phyloP scores from a whole-genome alignment of 2,113 vertebrate genomes.

The Ochotona princeps region DNA sequence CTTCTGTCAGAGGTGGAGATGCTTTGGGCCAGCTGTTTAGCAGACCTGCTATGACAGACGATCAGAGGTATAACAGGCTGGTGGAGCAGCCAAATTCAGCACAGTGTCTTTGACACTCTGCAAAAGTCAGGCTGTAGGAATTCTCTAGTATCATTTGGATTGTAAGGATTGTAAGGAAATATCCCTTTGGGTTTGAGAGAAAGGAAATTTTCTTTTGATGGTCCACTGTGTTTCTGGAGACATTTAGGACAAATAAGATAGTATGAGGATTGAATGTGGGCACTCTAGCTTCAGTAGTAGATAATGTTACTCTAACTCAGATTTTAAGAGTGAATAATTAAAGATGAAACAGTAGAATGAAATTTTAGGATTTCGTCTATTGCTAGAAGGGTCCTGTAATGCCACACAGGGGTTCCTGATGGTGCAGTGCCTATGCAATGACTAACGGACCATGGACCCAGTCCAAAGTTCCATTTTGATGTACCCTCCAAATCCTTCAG shows the following conservation, averaged over 20 bases:
- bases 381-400: not conserved
- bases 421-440: not conserved
- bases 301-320: not conserved
- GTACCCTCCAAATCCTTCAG: not conserved
- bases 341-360: not conserved
- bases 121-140: not conserved
- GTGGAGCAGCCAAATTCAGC: not conserved
- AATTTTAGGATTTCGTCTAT: not conserved
- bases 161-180: not conserved
- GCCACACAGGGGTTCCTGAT: not conserved
- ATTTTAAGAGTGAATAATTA: not conserved
- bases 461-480: not conserved
- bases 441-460: not conserved
- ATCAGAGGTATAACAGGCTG: not conserved
- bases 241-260: not conserved
- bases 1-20: not conserved
- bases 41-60: not conserved
- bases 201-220: not conserved
- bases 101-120: not conserved
- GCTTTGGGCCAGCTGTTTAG: not conserved
- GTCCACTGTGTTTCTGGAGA: not conserved
- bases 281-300: not conserved
- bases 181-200: not conserved
- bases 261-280: not conserved
- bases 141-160: not conserved